Evolutionary conservation across 2,888 invertebrate species (phyloP).

Genomic region (Tholera decimalis): DNA sequence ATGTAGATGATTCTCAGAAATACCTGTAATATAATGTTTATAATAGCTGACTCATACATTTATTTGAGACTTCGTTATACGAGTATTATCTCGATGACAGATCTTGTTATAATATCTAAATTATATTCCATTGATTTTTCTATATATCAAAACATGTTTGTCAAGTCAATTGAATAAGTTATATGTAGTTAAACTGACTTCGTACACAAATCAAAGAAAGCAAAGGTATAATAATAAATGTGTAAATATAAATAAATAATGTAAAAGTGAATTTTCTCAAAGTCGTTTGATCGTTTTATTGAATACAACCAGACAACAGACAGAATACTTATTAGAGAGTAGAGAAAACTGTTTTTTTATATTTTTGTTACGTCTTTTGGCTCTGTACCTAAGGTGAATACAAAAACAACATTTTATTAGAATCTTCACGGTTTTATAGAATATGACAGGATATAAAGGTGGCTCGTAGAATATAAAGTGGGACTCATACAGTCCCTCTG

Average conservation of each 20-base stretch:
- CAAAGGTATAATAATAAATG: constrained; percentile 17
- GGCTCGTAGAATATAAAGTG: constrained; percentile 25
- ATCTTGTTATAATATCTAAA: constrained; percentile 26
- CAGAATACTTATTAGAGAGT: constrained; percentile 48
- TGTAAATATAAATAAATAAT: constrained; percentile 25
- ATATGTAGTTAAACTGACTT: background rate
- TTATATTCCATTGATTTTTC: constrained; percentile 4
- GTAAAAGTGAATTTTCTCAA: constrained; percentile 37
- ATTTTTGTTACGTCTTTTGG: constrained; percentile 31
- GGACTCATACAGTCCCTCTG: background rate
- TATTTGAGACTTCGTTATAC: background rate
- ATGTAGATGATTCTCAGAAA: constrained; percentile 21
- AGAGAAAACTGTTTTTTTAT: constrained; percentile 34
- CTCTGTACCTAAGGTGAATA: constrained; percentile 35
- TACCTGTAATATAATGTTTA: background rate
- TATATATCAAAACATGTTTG: background rate
- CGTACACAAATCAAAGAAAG: constrained; percentile 12
- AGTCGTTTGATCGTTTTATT: constrained; percentile 45
- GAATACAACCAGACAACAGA: constrained; percentile 34
- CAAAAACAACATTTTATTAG: constrained; percentile 38
- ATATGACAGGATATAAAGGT: constrained; percentile 13
- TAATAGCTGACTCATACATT: background rate
- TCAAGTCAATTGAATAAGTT: constrained; percentile 17
- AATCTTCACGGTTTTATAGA: constrained; percentile 34
- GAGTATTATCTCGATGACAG: background rate